Conservation (phyloP, 2,888 invertebrate species). For the Amiota mariae region DNA sequence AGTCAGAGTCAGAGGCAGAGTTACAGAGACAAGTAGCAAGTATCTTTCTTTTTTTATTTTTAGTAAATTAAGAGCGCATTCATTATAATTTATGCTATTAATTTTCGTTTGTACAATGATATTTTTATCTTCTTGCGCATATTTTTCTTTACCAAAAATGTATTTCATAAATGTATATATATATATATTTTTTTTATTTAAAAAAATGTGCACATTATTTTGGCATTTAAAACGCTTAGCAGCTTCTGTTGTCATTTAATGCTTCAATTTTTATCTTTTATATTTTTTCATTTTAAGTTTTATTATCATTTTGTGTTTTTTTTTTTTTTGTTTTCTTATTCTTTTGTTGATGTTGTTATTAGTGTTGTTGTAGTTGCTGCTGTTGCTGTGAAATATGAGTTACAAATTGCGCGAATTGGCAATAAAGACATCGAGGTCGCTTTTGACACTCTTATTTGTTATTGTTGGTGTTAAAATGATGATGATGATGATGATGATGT, state of each 20-base stretch:
- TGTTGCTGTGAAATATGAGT: conserved; percentile 53
- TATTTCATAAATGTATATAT: too few relatives aligned
- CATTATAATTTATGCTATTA: conserved; percentile 48
- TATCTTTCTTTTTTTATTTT: not conserved
- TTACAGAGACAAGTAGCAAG: not conserved
- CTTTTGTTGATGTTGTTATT: not conserved
- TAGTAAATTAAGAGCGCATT: conserved; percentile 38
- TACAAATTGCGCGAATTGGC: conserved; percentile 56
- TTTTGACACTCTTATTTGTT: conserved; percentile 43
- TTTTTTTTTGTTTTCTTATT: conserved; percentile 10
- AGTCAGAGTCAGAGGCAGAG: not conserved
- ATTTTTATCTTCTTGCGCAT: conserved; percentile 37
- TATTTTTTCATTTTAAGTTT: too few relatives aligned
- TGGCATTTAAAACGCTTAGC: conserved; percentile 41
- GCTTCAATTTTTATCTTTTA: not conserved
- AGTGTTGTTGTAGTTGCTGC: not conserved
- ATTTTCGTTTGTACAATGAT: conserved; percentile 35
- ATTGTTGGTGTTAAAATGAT: not conserved
- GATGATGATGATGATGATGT: conserved; percentile 1
- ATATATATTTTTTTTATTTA: conserved; percentile 39
- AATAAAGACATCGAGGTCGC: conserved; percentile 54
- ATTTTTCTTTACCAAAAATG: conserved; percentile 22
- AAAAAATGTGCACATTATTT: conserved; percentile 58
- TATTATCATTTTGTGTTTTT: too few relatives aligned
- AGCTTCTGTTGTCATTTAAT: conserved; percentile 34